phyloP scores from a whole-genome alignment of 1,140 invertebrate genomes.

The Bombus picipes region DNA sequence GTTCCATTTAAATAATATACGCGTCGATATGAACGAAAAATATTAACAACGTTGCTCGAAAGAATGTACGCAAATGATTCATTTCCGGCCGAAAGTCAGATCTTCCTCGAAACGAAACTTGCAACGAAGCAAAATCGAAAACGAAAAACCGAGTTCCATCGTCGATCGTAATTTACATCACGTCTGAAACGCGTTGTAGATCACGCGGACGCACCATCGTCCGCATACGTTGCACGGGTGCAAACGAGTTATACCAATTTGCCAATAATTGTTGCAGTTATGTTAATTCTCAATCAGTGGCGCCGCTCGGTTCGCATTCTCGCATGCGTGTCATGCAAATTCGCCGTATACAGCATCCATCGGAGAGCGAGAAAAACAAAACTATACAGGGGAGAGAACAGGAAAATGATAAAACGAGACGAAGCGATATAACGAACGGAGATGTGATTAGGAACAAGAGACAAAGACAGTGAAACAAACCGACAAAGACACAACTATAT shows the following conservation, averaged over 20 bases:
- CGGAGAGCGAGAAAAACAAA: conserved; percentile 44
- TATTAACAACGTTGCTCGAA: too few species aligned
- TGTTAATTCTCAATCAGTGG: conserved; percentile 80
- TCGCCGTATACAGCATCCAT: conserved; percentile 9
- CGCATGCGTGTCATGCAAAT: conserved; percentile 74
- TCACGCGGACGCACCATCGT: background rate
- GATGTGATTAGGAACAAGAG: conserved; percentile 33
- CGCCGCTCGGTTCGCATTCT: conserved; percentile 53
- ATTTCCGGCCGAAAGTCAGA: too few species aligned
- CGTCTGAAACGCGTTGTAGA: conserved; percentile 16
- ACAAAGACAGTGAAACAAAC: background rate
- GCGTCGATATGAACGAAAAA: too few species aligned
- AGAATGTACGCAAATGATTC: too few species aligned
- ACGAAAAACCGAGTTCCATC: background rate
- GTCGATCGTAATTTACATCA: background rate
- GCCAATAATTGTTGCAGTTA: conserved; percentile 80
- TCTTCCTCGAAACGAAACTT: too few species aligned
- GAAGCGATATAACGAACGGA: conserved; percentile 18
- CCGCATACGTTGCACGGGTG: conserved; percentile 43
- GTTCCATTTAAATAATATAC: too few species aligned
- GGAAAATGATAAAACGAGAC: background rate
- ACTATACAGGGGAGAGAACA: background rate
- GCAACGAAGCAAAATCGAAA: background rate
- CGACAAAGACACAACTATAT: background rate
- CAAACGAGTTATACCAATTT: conserved; percentile 79